These are phyloP conservation scores for Bombus superbus DNA, from an alignment of 1,140 invertebrate genomes.

Conservation along the genomic window DNA sequence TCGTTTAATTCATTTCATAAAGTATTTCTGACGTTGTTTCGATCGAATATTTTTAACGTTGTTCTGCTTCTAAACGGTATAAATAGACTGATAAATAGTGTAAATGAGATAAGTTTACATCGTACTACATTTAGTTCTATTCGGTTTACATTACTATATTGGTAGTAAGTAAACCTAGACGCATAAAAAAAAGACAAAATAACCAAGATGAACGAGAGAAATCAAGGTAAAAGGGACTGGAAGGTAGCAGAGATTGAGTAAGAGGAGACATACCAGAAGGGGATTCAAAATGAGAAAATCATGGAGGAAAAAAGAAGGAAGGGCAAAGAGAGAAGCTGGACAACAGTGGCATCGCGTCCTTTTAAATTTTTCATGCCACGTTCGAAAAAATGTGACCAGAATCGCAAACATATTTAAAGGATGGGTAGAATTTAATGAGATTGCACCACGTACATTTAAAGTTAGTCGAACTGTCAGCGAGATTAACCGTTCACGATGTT, in stretches of 20 bases:
- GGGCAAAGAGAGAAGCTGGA: neutral
- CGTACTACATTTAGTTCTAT: too few species aligned
- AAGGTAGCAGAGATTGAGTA: neutral
- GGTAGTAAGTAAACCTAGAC: neutral
- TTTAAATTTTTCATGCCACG: conserved; percentile 26
- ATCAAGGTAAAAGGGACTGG: too few species aligned
- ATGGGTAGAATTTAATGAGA: neutral
- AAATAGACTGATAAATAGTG: neutral
- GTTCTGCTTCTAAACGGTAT: neutral
- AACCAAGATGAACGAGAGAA: neutral
- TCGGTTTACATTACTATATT: neutral
- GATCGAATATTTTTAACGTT: neutral
- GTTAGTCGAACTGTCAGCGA: neutral
- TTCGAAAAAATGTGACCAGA: neutral
- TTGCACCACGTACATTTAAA: neutral
- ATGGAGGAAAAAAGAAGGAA: neutral
- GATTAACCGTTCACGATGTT: neutral
- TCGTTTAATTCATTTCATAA: neutral
- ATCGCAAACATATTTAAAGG: neutral
- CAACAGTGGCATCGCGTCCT: neutral
- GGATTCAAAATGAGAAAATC: conserved; percentile 3
- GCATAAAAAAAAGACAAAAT: neutral
- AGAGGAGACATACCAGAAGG: neutral
- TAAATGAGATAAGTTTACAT: neutral
- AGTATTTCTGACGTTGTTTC: neutral